Conservation (phyloP, 23 tunicate genomes). For the Trididemnum clinides region DNA sequence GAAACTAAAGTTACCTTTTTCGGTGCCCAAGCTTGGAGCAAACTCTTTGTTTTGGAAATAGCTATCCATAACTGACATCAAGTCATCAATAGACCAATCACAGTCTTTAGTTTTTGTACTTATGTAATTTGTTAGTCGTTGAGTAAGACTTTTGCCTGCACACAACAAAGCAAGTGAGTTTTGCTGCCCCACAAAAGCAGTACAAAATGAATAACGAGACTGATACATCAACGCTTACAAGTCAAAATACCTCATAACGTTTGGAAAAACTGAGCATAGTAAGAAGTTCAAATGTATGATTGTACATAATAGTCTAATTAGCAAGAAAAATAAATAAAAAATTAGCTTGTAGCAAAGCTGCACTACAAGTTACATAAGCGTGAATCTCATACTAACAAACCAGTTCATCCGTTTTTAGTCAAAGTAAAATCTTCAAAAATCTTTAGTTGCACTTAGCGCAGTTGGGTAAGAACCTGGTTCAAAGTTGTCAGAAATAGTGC, state of each 20-base stretch:
- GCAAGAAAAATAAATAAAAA: neutral
- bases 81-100: neutral
- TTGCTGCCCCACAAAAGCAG: neutral
- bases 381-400: neutral
- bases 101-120: neutral
- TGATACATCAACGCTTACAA: no score
- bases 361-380: neutral
- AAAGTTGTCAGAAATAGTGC: no score
- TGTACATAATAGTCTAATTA: no score
- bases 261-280: no score
- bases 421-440: no score
- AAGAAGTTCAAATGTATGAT: no score
- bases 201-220: neutral
- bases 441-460: no score
- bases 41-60: slow-evolving; percentile 71
- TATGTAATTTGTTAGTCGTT: slow-evolving; percentile 15
- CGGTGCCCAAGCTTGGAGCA: slow-evolving; percentile 65
- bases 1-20: slow-evolving; percentile 50
- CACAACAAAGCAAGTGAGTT: no score
- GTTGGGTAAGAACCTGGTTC: no score
- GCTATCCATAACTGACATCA: slow-evolving; percentile 22
- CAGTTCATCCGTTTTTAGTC: no score
- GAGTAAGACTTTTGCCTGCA: slow-evolving; percentile 40
- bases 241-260: no score
- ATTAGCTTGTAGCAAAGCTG: neutral